Base-by-base conservation (phyloP, 2,797 vertebrate species). In the Alectoris magna region DNA sequence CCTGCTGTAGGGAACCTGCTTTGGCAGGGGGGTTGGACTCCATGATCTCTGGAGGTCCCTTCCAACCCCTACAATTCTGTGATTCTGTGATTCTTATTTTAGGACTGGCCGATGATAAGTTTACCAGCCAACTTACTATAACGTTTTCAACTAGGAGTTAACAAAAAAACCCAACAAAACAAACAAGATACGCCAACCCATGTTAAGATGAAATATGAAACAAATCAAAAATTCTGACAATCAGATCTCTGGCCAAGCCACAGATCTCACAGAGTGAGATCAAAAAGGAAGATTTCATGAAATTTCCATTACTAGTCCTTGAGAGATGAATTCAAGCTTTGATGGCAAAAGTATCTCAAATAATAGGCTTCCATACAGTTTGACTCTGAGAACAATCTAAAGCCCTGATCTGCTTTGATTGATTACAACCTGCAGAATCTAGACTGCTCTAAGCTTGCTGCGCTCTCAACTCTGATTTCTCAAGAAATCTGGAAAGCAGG, bases 401-500 rank as follows among this genome's bases (percentile, higher is more conserved):
- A 87, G 36, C 59, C 16, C 7, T 77, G 56, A 70, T 60, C 58
- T 82, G 48, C 53, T 91, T 68, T 62, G 43, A 49, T 78, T 2
- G 3, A 62, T 51, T 51, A 80, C n/a, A 71, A 49, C n/a, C 53
- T 91, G 23, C n/a, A 87, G 87, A 75, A 89, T 75, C 48, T 81
- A 59, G 60, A 85, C 55, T 16, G 23, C n/a, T 58, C 11, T 31
- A 87, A 81, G 59, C 55, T 70, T 56, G 43, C 22, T 3, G 0
- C 44, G 19, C 21, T 77, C 55, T 69, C 75, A 77, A 48, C 38
- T 85, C 84, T 29, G 23, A 71, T 66, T 86, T 84, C 60, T 72
- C 76, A 85, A 89, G 64, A 53, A 84, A 48, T 78, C 85, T 94
- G 76, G 58, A 93, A 84, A 87, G 75, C 74, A 69, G 34, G 71